A percentile compares a stretch with the other conserved stretches of the same genome.
phyloP scores from a whole-genome alignment of 2,888 invertebrate genomes.

The Bibio marci region DNA sequence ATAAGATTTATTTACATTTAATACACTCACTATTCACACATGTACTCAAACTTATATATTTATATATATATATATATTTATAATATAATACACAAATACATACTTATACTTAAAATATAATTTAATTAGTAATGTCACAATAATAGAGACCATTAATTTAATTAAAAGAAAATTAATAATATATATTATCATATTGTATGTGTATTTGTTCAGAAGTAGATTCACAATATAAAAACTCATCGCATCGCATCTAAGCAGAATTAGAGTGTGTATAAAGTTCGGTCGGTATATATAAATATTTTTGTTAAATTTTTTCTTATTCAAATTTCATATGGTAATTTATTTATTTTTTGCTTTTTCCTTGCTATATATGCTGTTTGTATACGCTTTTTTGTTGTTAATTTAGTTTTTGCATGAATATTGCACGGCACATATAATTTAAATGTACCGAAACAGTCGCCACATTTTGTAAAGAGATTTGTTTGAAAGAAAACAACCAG shows the following conservation, averaged over 20 bases:
- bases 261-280: background rate
- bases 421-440: conserved; percentile 10
- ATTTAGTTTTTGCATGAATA: conserved; percentile 2
- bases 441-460: conserved; percentile 9
- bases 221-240: no score
- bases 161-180: conserved; percentile 3
- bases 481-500: no score
- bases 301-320: background rate
- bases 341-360: conserved; percentile 1
- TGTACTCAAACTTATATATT: no score
- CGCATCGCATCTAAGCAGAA: no score
- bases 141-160: conserved; percentile 3
- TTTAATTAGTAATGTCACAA: background rate
- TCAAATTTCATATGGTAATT: background rate
- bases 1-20: no score
- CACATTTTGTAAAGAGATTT: background rate
- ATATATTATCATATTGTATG: background rate
- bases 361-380: no score
- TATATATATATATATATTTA: no score
- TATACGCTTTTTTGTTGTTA: background rate
- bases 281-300: background rate
- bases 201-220: background rate
- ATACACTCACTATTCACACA: no score
- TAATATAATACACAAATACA: no score
- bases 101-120: no score